Percentiles rank a stretch among this genome's conserved stretches.
Evolutionary conservation across 2,797 vertebrate genomes (phyloP).

Genomic region (Coccyzus lansbergi): DNA sequence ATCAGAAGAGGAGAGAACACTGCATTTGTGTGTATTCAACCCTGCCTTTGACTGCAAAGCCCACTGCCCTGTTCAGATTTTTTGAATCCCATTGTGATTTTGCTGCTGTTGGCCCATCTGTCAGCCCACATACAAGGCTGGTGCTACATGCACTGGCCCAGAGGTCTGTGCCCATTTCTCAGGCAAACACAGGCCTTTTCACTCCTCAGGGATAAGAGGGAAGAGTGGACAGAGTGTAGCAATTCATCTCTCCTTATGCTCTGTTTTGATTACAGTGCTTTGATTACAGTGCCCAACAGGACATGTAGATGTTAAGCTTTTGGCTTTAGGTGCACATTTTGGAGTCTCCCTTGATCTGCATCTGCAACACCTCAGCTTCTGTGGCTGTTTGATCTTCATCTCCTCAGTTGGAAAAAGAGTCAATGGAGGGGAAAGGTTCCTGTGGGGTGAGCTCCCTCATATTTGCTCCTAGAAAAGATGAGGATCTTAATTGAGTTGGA

Average conservation of each 20-base stretch:
- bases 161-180: neutral
- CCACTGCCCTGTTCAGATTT: neutral
- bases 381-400: neutral
- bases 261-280: neutral
- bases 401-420: neutral
- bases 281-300: neutral
- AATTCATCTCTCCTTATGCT: neutral
- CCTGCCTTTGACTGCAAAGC: neutral
- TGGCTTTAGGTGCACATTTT: neutral
- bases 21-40: neutral
- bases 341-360: neutral
- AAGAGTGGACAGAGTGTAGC: neutral
- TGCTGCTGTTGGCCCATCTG: neutral
- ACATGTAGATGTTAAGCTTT: neutral
- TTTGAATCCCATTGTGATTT: neutral
- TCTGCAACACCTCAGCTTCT: neutral
- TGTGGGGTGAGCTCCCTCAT: neutral
- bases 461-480: neutral
- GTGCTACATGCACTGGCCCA: fast-evolving
- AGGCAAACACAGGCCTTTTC: no score
- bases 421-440: fast-evolving
- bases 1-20: neutral
- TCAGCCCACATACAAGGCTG: neutral
- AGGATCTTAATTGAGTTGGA: fast-evolving
- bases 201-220: neutral